Base-by-base conservation (phyloP, 2,888 invertebrate genomes). In the Neelides folsomi region DNA sequence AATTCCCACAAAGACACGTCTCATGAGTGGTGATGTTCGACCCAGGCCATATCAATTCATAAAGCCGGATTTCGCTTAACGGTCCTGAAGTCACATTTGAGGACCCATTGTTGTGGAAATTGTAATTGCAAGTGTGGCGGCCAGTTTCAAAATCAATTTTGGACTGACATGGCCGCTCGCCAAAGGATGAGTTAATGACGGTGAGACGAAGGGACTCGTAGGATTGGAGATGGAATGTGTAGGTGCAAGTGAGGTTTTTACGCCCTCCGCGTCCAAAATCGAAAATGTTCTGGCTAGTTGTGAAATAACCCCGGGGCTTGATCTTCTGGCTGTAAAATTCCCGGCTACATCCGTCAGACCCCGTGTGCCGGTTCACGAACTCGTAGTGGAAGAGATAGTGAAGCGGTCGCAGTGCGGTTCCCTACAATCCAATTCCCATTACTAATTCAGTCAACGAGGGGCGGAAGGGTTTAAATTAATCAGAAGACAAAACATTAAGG, bases 311-410 rank as follows among this genome's bases (percentile, higher is more conserved):
- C 16, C 59, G 41, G 44, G 51, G 19, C 52, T 60, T 66, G 75
- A 76, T 2, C 58, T 64, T 54, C 62, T 56, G 74, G 57, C 81
- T 82, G 46, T 80, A 77, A 69, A 88, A 88, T 62, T 80, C 77
- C 49, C 88, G 77, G 19, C 83, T 83, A 67, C 89, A 89, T 0
- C 83, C 83, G 35, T 76, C 76, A 5, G 82, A 83, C 72, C 80
- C 82, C 0, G 83, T 79, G 71, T 87, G 82, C 65, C 86, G 83
- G 34, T 56, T 54, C 40, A 89, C 87, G 67, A 89, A 89, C 70
- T 89, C 89, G 71, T 88, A 89, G 20, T 86, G 77, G 0, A 87
- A 81, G 68, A 84, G 83, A 69, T 88, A 89, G 65, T 82, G 80
- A 44, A 89, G 79, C 0, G 87, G 86, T 66, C 88, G 58, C 5